Base-by-base conservation (phyloP, 2,888 invertebrate genomes). In the Eudasyphora cyanicolor region DNA sequence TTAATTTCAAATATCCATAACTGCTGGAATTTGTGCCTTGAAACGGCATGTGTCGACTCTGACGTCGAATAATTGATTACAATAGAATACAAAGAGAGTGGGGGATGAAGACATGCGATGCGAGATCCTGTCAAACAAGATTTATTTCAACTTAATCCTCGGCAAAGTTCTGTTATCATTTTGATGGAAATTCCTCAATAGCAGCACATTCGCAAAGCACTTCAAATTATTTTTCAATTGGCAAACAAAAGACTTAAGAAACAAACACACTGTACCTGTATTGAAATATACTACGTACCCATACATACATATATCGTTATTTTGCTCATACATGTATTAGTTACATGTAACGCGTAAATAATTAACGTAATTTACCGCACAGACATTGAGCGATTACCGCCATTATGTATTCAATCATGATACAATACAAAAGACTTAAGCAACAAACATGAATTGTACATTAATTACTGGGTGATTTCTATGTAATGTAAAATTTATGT, bases 261-360 rank as follows among this genome's bases (percentile, higher is more conserved):
- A 12, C 27, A 57, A 57, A 27, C 17, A 7, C 10, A n/a, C n/a
- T n/a, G n/a, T n/a, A n/a, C n/a, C n/a, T 2, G 4, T 19, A 49
- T 17, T 10, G 10, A 0, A 27, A 24, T 14, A 27, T 12, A 27
- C 12, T 27, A 3, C 5, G 19, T n/a, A 14, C 32, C 29, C 32
- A 60, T 29, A n/a, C 14, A 60, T 29, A 24, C 27, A 60, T 6
- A 49, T 49, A 6, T 45, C 14, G n/a, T 45, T 45, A 45, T 45
- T 45, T 19, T 45, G 12, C n/a, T 10, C 45, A 10, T 14, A 57
- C 57, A 57, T 57, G 2, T 57, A 57, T 57, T n/a, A n/a, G n/a
- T n/a, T 57, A n/a, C 60, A 60, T n/a, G 60, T 60, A 60, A 60
- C 60, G 60, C 60, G 60, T 32, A 60, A 60, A 32, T 60, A 60